Evolutionary conservation across 2,797 vertebrate species (phyloP).

Genomic region (Poeciliopsis paucimaculata): DNA sequence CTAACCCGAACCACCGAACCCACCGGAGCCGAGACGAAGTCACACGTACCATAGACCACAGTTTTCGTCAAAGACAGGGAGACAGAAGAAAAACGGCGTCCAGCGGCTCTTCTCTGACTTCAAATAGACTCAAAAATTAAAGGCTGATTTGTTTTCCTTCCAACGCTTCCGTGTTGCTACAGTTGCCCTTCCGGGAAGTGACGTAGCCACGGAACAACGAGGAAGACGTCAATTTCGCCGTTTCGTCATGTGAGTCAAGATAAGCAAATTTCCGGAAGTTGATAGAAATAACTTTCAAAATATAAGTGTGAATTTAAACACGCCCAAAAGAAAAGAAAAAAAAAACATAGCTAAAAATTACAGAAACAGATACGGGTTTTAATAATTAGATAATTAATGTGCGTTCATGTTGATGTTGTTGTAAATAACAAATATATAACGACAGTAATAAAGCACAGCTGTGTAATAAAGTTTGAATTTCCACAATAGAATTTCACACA

Average conservation of each 20-base stretch:
- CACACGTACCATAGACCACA: conserved; percentile 52
- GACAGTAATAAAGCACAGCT: background rate
- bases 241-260: conserved; percentile 23
- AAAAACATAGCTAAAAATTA: background rate
- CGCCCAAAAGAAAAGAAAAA: background rate
- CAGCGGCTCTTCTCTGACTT: conserved; percentile 28
- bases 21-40: background rate
- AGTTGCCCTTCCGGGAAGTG: conserved; percentile 68
- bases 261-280: background rate
- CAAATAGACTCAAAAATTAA: conserved; percentile 18
- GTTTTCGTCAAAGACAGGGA: background rate
- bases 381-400: too few species aligned
- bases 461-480: background rate
- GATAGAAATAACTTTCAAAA: conserved; percentile 1
- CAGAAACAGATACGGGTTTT: background rate
- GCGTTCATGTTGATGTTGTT: background rate
- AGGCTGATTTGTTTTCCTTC: conserved; percentile 71
- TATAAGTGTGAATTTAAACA: background rate
- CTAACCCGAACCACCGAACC: background rate
- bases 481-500: background rate
- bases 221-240: background rate
- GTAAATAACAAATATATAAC: background rate
- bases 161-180: conserved; percentile 71
- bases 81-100: background rate
- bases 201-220: conserved; percentile 18